These are phyloP conservation scores for Saturnia japonica DNA, from an alignment of 2,888 invertebrate genomes.

Conservation along the genomic window DNA sequence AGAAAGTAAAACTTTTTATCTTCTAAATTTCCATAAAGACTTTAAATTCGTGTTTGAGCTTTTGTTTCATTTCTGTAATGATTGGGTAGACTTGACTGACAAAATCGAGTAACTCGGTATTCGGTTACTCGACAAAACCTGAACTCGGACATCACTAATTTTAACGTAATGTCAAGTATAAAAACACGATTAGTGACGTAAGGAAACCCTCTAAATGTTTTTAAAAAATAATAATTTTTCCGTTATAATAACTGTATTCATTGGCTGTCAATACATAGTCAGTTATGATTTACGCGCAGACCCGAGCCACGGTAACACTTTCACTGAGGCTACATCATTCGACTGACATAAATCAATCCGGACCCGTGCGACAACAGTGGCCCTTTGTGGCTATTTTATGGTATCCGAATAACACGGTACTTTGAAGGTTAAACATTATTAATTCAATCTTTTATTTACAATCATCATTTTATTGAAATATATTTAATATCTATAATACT, in stretches of 20 bases:
- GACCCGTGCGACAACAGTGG: slow-evolving; percentile 36
- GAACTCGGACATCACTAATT: too few relatives aligned
- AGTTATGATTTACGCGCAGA: slow-evolving; percentile 68
- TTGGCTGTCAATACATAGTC: slow-evolving; percentile 73
- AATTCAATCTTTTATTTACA: slow-evolving; percentile 19
- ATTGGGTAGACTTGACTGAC: too few relatives aligned
- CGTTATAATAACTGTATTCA: slow-evolving; percentile 65
- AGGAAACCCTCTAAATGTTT: slow-evolving; percentile 37
- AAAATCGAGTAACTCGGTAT: too few relatives aligned
- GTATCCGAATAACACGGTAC: slow-evolving; percentile 52
- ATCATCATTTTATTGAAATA: background rate
- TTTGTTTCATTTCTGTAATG: too few relatives aligned
- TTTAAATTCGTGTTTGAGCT: too few relatives aligned
- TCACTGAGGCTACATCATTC: slow-evolving; percentile 55
- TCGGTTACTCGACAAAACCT: too few relatives aligned
- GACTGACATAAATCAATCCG: slow-evolving; percentile 71
- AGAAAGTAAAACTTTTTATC: too few relatives aligned
- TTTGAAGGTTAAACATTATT: slow-evolving; percentile 32
- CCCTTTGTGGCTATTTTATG: slow-evolving; percentile 56
- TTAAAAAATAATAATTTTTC: slow-evolving; percentile 51
- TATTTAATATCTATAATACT: background rate
- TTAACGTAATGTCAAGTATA: background rate
- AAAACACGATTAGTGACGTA: background rate
- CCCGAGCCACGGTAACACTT: slow-evolving; percentile 58
- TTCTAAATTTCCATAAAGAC: too few relatives aligned